Evolutionary conservation across 2,888 invertebrate species (phyloP).

Genomic region (Choreutis nemorana): DNA sequence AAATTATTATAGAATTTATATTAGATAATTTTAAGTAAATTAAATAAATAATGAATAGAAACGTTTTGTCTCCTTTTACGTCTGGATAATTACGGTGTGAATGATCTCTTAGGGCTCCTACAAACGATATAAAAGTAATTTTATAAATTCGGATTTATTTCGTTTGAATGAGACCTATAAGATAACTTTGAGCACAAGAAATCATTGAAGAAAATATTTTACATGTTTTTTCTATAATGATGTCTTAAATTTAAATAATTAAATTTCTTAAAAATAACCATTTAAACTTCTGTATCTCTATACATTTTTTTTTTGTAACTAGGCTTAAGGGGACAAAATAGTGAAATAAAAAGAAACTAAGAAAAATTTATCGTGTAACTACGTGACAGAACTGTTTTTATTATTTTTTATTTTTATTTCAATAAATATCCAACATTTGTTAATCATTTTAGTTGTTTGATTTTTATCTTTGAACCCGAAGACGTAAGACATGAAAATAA

Average conservation of each 20-base stretch:
- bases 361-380: constrained; percentile 64
- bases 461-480: constrained; percentile 16
- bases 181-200: too few relatives aligned
- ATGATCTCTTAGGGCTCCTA: constrained; percentile 47
- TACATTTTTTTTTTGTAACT: constrained; percentile 4
- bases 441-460: constrained; percentile 47
- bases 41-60: constrained; percentile 44
- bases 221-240: not conserved
- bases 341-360: constrained; percentile 45
- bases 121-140: constrained; percentile 24
- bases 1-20: constrained; percentile 65
- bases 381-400: constrained; percentile 65
- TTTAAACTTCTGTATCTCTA: not conserved
- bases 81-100: constrained; percentile 10
- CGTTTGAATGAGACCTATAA: constrained; percentile 30
- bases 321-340: constrained; percentile 45
- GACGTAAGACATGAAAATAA: too few relatives aligned
- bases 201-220: constrained; percentile 1
- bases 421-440: constrained; percentile 68
- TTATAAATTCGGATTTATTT: constrained; percentile 14
- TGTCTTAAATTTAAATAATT: not conserved
- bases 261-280: not conserved
- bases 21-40: constrained; percentile 64
- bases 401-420: constrained; percentile 68
- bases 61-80: constrained; percentile 51